A percentile compares a stretch with the other conserved stretches of the same genome.
Evolutionary conservation across 2,113 vertebrate genomes (phyloP).

Genomic region (Cololabis saira): DNA sequence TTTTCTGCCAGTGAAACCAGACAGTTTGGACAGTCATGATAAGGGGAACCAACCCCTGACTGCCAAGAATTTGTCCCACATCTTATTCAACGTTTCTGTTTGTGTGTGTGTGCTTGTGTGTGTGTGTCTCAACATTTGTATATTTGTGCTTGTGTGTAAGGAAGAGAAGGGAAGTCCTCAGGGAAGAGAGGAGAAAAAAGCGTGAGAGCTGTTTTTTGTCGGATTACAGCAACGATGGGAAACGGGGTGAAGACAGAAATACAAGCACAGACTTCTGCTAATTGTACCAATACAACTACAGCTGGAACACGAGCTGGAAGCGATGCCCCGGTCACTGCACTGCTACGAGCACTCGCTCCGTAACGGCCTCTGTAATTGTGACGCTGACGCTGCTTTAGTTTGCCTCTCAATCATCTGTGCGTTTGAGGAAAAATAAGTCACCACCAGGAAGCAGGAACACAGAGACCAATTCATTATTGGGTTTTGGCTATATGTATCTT

Average conservation of each 20-base stretch:
- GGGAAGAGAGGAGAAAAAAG: constrained; percentile 44
- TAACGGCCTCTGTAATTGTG: too few species aligned
- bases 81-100: not conserved
- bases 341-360: not conserved
- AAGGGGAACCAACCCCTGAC: constrained; percentile 37
- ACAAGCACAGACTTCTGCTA: constrained; percentile 23
- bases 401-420: too few species aligned
- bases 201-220: constrained; percentile 70
- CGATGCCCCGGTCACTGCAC: not conserved
- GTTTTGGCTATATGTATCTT: too few species aligned
- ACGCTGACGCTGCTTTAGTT: too few species aligned
- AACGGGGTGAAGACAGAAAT: constrained; percentile 42
- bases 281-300: not conserved
- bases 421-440: too few species aligned
- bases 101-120: constrained; percentile 19
- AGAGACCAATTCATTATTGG: too few species aligned
- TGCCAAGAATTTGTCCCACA: not conserved
- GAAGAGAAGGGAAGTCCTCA: constrained; percentile 46
- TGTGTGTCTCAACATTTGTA: constrained; percentile 11
- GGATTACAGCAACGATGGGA: constrained; percentile 56
- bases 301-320: not conserved
- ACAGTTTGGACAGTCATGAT: constrained; percentile 36
- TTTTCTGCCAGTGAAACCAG: constrained; percentile 23
- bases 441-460: too few species aligned
- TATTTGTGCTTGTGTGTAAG: constrained; percentile 13